Conservation (phyloP, 2,888 invertebrate genomes). For the Troides helena region DNA sequence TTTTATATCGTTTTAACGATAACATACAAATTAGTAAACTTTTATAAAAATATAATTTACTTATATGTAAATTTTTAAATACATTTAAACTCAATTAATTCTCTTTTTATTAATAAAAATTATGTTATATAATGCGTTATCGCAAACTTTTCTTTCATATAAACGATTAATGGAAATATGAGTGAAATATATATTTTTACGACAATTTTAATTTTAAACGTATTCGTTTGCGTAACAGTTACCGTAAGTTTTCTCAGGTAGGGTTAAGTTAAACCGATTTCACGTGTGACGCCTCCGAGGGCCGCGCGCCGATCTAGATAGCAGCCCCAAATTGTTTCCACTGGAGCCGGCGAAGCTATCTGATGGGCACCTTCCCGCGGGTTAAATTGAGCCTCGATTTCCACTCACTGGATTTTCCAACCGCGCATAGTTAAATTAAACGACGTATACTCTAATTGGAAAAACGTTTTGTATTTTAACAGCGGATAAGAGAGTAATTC, state of each 20-base stretch:
- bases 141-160: no score
- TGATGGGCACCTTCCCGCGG: conserved; percentile 53
- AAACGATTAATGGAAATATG: no score
- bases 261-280: conserved; percentile 49
- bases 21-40: not conserved
- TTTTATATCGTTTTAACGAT: not conserved
- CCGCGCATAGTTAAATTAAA: conserved; percentile 16
- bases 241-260: conserved; percentile 43
- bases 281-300: conserved; percentile 49
- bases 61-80: no score
- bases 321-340: conserved; percentile 71
- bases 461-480: not conserved
- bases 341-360: conserved; percentile 62
- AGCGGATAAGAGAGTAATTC: not conserved
- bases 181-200: not conserved
- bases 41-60: not conserved
- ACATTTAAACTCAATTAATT: no score
- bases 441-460: conserved; percentile 2
- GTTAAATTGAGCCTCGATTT: conserved; percentile 42
- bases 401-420: conserved; percentile 27
- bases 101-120: no score
- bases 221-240: conserved; percentile 36
- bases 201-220: not conserved
- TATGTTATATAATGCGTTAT: no score
- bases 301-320: conserved; percentile 67